Evolutionary conservation across 2,888 invertebrate genomes (phyloP).

Genomic region (Cosmopolites sordidus): DNA sequence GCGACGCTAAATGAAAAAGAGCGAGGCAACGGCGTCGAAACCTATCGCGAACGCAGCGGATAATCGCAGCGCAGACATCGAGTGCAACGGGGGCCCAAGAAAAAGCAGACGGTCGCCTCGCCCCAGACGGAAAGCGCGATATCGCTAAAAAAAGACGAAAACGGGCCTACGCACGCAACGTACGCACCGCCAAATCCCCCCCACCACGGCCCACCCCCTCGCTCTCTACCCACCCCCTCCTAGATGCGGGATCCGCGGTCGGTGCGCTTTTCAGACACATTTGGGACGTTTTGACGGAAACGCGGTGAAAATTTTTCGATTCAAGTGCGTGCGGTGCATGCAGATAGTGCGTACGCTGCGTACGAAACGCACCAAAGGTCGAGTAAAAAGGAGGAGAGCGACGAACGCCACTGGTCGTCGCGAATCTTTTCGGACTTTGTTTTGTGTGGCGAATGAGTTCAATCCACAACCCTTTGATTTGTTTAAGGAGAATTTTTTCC

Average conservation of each 20-base stretch:
- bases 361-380: no score
- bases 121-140: conserved; percentile 31
- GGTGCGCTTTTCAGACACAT: conserved; percentile 46
- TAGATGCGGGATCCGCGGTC: conserved; percentile 39
- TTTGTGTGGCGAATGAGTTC: no score
- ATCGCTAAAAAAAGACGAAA: conserved; percentile 27
- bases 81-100: conserved; percentile 17
- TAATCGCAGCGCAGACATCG: conserved; percentile 20
- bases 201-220: conserved; percentile 42
- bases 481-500: no score
- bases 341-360: conserved; percentile 15
- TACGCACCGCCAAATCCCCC: conserved; percentile 38
- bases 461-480: no score
- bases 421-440: no score
- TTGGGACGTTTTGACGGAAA: conserved; percentile 48
- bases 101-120: conserved; percentile 37
- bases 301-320: conserved; percentile 38
- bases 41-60: conserved; percentile 11
- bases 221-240: conserved; percentile 43
- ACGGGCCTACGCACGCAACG: conserved; percentile 35
- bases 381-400: no score
- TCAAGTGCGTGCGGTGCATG: conserved; percentile 37
- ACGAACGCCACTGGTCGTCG: no score
- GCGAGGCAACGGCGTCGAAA: background rate
- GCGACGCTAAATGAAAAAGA: background rate